phyloP scores from a whole-genome alignment of 2,888 invertebrate genomes.

The Eupithecia centaureata region DNA sequence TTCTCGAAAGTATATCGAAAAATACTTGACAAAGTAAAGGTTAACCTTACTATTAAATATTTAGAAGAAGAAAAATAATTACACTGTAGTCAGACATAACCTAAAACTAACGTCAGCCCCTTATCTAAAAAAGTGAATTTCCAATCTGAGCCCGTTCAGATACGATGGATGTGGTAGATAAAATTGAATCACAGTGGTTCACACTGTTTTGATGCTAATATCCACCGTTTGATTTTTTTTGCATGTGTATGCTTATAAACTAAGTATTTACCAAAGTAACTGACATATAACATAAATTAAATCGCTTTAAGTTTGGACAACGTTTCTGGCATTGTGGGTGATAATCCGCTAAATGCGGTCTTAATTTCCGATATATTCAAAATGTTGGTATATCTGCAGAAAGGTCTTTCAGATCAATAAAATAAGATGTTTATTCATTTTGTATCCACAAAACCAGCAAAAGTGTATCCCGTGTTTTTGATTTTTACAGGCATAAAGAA shows the following conservation, averaged over 20 bases:
- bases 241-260: too few relatives aligned
- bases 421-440: neutral
- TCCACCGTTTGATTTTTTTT: too few relatives aligned
- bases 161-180: slow-evolving; percentile 20
- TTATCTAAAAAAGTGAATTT: slow-evolving; percentile 15
- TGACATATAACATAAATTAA: too few relatives aligned
- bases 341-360: too few relatives aligned
- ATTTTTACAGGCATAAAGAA: too few relatives aligned
- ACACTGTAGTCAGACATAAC: too few relatives aligned
- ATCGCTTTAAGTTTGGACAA: neutral
- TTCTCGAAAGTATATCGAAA: too few relatives aligned
- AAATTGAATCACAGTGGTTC: slow-evolving; percentile 28
- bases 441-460: neutral
- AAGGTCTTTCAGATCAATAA: neutral
- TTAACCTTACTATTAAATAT: too few relatives aligned
- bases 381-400: neutral
- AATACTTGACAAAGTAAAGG: too few relatives aligned
- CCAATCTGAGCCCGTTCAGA: slow-evolving; percentile 27
- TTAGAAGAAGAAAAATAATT: too few relatives aligned
- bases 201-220: neutral
- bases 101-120: neutral
- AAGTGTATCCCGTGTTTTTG: neutral
- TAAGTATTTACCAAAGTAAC: too few relatives aligned
- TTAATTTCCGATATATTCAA: neutral
- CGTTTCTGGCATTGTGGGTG: neutral